Evolutionary conservation across 2,797 vertebrate genomes (phyloP), one percentile per base, ranked within the genome.

Genomic region (Periophthalmus magnuspinnatus): DNA sequence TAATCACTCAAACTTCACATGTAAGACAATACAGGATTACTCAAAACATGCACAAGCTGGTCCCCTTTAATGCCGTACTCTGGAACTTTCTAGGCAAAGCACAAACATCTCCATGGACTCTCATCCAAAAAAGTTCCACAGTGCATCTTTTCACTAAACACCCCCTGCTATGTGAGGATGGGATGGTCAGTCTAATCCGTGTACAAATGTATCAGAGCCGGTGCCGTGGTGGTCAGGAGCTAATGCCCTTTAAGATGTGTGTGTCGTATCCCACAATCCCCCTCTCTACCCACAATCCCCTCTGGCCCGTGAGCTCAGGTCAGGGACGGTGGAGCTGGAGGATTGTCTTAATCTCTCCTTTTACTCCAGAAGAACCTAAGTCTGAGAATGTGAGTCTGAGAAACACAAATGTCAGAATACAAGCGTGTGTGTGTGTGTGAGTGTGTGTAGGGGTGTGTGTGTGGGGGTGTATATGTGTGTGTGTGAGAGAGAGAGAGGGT

Each of bases 291-390:
- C 83, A 86, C 74, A 77, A 82, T 78, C 85, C 69, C 90, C 81
- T 94, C 93, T 90, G 82, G 84, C 92, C 84, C 86, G 90, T 95
- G 93, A 87, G 93, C 88, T 93, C 80, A 78, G 84, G 79, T 86
- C 85, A 93, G 87, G 85, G 81, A 90, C 86, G 90, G 85, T 92
- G 86, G 91, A 90, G 82, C 79, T 84, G 90, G 91, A 81, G 89
- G 94, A 94, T 93, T 92, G 83, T 91, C 86, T 91, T 93, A 90
- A 93, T 92, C 90, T 93, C 91, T 90, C 88, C 79, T 90, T 89
- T 89, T 76, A 88, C 84, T 86, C 88, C 87, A 87, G 88, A 92
- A 92, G 87, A 72, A 82, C 85, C 82, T 93, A 91, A 94, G 84
- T 87, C 90, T 38, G 89, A 88, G 75, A 91, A 93, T 93, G 92